Conservation (phyloP, 2,113 vertebrate species). For the Recurvirostra avosetta region DNA sequence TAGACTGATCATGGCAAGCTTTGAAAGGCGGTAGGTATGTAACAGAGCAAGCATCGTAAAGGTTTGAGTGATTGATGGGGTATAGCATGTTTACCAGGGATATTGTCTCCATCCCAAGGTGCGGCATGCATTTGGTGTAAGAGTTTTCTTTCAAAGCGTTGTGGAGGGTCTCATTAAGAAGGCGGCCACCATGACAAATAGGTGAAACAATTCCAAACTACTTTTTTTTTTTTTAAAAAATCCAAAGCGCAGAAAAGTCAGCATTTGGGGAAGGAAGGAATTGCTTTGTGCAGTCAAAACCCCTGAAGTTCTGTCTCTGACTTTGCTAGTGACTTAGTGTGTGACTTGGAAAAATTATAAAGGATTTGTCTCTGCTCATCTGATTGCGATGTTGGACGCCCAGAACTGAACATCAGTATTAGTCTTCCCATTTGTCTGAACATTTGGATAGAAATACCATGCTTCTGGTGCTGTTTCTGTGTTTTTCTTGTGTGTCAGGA, state of each 20-base stretch:
- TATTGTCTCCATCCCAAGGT: background rate
- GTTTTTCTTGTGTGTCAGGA: background rate
- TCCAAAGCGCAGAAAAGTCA: background rate
- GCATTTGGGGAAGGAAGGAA: background rate
- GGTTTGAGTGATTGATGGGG: background rate
- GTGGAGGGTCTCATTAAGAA: background rate
- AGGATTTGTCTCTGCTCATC: background rate
- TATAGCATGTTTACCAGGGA: background rate
- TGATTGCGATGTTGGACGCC: background rate
- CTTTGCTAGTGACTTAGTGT: background rate
- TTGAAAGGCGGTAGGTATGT: background rate
- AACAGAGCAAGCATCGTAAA: background rate
- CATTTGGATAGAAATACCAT: background rate
- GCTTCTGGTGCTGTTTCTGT: background rate
- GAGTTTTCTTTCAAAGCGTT: background rate
- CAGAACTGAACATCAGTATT: background rate
- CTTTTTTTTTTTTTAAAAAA: background rate
- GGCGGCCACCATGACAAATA: background rate
- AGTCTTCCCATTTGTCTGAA: background rate
- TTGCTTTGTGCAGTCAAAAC: background rate
- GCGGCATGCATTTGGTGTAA: background rate
- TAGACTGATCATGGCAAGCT: background rate
- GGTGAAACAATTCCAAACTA: background rate
- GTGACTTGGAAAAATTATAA: background rate
- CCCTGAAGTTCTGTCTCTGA: background rate